Base-by-base conservation (phyloP, 1,140 invertebrate species). In the Hypothenemus hampei region DNA sequence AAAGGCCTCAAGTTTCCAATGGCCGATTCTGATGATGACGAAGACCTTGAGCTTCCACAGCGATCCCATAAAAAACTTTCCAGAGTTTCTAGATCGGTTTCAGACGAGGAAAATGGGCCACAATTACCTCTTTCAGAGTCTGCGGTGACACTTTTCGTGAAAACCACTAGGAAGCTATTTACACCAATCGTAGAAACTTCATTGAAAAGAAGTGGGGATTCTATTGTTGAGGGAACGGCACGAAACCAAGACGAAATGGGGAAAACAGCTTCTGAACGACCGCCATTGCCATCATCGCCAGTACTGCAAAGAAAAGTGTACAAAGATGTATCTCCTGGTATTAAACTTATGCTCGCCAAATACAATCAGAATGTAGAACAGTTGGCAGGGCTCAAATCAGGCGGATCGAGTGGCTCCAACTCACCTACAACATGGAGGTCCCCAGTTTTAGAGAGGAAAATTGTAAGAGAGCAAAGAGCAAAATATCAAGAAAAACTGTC, bases 101-200 rank as follows among this genome's bases (percentile, higher is more conserved):
- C 57, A 15, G 54, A 63, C 26, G 35, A 35, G 11, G 54, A 57
- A 24, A 22, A 33, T 51, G 18, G 26, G 16, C 3, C 16, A 23
- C 43, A 41, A 8, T n/a, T 57, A 3, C 29, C 26, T 4, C 51
- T 31, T 23, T 11, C 59, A 40, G 59, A 65, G 62, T 66, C 68
- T 52, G 54, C 72, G 44, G 64, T 65, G 15, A 74, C 73, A 66
- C 76, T 87, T 5, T 85, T 87, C 49, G 82, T 88, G 0, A 86
- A 85, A 65, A 89, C 86, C 0, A 87, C 83, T 40, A 75, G 84
- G 21, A 87, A 86, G 72, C 78, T 89, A 50, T 87, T 88, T 58
- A 84, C 84, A 0, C 83, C 85, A 0, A 77, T 87, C 7, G 76
- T 78, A 10, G 70, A 63, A 53, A 65, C 56, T 20, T 50, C 57